These are phyloP conservation scores for Eudyptes chrysolophus DNA, from an alignment of 2,113 vertebrate genomes.

Conservation along the genomic window DNA sequence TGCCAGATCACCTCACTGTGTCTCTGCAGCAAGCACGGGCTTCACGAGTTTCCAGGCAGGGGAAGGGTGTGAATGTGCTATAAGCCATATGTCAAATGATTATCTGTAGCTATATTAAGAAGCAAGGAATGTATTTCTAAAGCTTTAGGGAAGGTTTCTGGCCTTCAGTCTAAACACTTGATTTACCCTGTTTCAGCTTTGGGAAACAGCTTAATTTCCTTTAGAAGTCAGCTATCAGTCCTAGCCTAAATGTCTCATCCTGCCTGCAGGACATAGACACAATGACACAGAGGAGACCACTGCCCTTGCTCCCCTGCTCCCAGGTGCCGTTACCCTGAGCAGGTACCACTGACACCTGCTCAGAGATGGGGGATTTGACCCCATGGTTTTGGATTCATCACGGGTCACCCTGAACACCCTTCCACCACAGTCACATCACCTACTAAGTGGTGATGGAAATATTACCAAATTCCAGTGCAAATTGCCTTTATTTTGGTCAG, in stretches of 20 bases:
- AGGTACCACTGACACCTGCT: not conserved
- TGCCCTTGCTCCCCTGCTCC: not conserved
- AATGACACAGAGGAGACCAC: not conserved
- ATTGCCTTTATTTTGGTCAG: not conserved
- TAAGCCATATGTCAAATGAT: not conserved
- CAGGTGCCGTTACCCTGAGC: not conserved
- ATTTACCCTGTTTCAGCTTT: not conserved
- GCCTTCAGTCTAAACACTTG: not conserved
- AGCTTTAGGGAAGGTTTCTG: not conserved
- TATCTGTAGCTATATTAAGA: not conserved
- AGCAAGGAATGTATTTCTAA: not conserved
- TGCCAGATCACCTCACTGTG: not conserved
- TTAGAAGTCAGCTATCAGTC: not conserved
- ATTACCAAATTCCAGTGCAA: not conserved
- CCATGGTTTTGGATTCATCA: not conserved
- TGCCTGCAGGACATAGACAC: rapidly evolving
- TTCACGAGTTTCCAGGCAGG: not conserved
- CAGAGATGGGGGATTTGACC: not conserved
- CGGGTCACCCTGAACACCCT: not conserved
- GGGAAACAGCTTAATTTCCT: not conserved
- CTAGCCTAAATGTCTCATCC: not conserved
- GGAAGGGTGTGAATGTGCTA: not conserved
- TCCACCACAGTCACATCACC: not conserved
- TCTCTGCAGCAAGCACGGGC: not conserved
- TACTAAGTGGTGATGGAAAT: not conserved